Percentiles rank a stretch among this genome's conserved stretches.
Conservation (phyloP, 2,797 vertebrate genomes). For the Spinus pinus region DNA sequence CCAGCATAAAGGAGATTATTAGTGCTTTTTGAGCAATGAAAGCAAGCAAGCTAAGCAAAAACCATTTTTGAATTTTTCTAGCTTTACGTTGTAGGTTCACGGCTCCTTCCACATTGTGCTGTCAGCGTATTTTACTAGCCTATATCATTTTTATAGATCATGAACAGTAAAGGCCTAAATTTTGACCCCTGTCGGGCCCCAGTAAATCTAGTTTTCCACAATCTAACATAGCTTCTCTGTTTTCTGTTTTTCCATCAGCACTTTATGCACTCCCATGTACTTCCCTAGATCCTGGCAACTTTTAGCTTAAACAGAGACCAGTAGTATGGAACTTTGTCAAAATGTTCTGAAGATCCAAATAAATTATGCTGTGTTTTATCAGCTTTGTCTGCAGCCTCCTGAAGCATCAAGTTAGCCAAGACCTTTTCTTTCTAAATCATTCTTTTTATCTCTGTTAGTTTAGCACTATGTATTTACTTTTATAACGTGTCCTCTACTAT, state of each 20-base stretch:
- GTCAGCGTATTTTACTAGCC: conserved; percentile 68
- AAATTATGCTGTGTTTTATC: conserved; percentile 58
- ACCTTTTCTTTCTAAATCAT: conserved; percentile 72
- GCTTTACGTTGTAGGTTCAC: conserved; percentile 47
- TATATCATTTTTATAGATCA: conserved; percentile 72
- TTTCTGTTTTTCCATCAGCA: conserved; percentile 61
- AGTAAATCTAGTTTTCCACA: conserved; percentile 70
- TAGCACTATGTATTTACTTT: conserved; percentile 67
- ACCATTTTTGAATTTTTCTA: conserved; percentile 52
- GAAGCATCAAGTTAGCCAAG: conserved; percentile 67
- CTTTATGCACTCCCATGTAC: conserved; percentile 54
- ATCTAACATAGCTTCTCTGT: conserved; percentile 58
- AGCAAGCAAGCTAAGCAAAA: conserved; percentile 53
- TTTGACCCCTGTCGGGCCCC: conserved; percentile 57
- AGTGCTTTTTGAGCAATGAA: conserved; percentile 41
- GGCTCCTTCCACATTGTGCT: conserved; percentile 55
- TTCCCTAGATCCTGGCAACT: conserved; percentile 57
- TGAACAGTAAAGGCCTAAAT: conserved; percentile 64
- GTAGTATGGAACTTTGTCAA: conserved; percentile 67
- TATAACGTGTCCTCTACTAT: conserved; percentile 52
- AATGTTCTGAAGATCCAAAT: conserved; percentile 65
- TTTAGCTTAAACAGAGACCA: conserved; percentile 61
- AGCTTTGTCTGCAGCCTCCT: conserved; percentile 58
- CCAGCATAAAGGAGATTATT: conserved; percentile 7
- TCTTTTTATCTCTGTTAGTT: conserved; percentile 71